Percentiles rank a stretch among this genome's conserved stretches.
Conservation (phyloP, 2,888 invertebrate species). For the Notocelia uddmanniana region DNA sequence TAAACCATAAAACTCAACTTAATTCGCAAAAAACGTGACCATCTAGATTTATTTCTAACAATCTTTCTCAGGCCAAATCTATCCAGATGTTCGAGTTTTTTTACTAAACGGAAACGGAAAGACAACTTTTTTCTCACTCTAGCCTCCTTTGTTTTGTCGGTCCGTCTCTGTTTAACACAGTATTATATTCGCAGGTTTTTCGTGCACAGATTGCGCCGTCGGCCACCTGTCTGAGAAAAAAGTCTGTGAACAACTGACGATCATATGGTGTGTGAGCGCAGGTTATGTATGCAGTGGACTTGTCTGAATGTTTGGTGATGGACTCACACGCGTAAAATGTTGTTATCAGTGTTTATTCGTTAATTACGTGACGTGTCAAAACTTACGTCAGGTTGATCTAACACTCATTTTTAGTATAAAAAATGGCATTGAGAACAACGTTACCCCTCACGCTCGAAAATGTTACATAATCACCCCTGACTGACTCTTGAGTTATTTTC, state of each 20-base stretch:
- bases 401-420: too few species aligned
- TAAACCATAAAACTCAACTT: slow-evolving; percentile 35
- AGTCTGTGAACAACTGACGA: slow-evolving; percentile 70
- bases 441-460: too few species aligned
- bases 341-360: not conserved
- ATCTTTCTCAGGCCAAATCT: slow-evolving; percentile 59
- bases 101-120: slow-evolving; percentile 84
- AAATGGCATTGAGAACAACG: too few species aligned
- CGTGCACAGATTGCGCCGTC: slow-evolving; percentile 76
- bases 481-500: too few species aligned
- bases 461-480: not conserved
- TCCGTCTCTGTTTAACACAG: slow-evolving; percentile 52
- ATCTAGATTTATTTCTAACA: slow-evolving; percentile 41
- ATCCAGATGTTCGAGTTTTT: slow-evolving; percentile 78
- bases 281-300: slow-evolving; percentile 42
- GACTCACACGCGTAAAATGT: not conserved
- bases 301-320: slow-evolving; percentile 18
- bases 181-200: slow-evolving; percentile 72
- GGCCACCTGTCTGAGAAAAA: slow-evolving; percentile 74
- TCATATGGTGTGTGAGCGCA: slow-evolving; percentile 67
- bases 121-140: slow-evolving; percentile 60
- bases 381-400: too few species aligned
- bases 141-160: slow-evolving; percentile 35
- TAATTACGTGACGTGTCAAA: not conserved
- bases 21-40: slow-evolving; percentile 23